These are phyloP conservation scores for Girardinus metallicus DNA, from an alignment of 2,797 vertebrate species.

Conservation along the genomic window DNA sequence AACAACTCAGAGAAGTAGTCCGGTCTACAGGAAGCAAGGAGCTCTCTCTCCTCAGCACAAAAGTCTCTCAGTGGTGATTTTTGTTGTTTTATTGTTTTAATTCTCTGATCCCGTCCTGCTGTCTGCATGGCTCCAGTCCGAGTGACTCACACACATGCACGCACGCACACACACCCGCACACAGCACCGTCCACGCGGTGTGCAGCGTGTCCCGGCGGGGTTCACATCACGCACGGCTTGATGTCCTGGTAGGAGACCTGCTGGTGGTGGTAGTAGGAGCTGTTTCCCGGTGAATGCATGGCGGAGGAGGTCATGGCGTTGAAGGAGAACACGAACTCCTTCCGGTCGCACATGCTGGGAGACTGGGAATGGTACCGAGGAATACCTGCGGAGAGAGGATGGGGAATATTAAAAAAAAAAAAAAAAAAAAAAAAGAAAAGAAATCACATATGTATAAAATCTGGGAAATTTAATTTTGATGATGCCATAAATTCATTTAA, in stretches of 20 bases:
- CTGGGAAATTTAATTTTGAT: not conserved
- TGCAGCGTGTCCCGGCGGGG: constrained; percentile 26
- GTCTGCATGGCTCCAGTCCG: constrained; percentile 35
- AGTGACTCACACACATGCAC: constrained; percentile 1
- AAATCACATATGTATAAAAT: not conserved
- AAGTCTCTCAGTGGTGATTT: constrained; percentile 61
- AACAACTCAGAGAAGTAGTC: constrained; percentile 60
- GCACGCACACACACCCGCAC: not conserved
- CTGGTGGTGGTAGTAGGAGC: constrained; percentile 97
- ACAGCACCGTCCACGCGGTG: constrained; percentile 12
- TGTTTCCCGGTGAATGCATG: constrained; percentile 91
- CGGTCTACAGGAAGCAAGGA: constrained; percentile 40
- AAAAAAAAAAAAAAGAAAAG: not conserved
- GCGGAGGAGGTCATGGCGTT: constrained; percentile 98
- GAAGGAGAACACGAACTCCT: constrained; percentile 99
- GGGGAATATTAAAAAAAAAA: not conserved
- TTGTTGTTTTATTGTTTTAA: constrained; percentile 10
- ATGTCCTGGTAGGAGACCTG: constrained; percentile 99
- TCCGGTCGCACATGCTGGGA: constrained; percentile 97
- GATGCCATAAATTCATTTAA: not conserved
- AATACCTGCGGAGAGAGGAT: constrained; percentile 83
- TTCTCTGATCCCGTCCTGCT: constrained; percentile 27
- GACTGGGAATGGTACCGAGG: constrained; percentile 98
- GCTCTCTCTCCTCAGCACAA: constrained; percentile 32
- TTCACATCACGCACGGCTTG: constrained; percentile 99